Base-by-base conservation (phyloP, 2,888 invertebrate species). In the Syrista parreyssii region DNA sequence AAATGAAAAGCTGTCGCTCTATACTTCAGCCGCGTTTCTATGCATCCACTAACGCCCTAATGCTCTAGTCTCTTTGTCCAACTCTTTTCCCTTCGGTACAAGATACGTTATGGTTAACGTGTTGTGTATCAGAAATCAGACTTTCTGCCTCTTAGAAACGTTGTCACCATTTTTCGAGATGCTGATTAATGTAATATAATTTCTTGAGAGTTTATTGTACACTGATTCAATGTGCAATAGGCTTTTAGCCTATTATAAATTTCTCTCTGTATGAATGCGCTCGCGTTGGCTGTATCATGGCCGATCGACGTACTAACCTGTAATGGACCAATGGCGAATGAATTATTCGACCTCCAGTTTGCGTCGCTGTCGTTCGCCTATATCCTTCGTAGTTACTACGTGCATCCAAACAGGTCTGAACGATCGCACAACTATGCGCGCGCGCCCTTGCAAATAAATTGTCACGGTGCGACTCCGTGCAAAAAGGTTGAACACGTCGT, bases 401-500 rank as follows among this genome's bases (percentile, higher is more conserved):
- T 55, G 15, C 40, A 55, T 23, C 40, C 40, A 55, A 55, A 55
- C 40, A 55, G 40, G 23, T 55, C 40, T 23, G 40, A 4, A 23
- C 40, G 40, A 23, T 55, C 40, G 40, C 40, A 6, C 40, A 9
- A 23, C 40, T 15, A 40, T 6, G 40, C 40, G 40, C 35, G 35
- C 40, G 40, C 40, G 6, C 40, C 9, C 40, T 55, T 55, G 23
- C 40, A 55, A 55, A 55, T 55, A 55, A 55, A 55, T 55, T 55
- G 23, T 23, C 23, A 55, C 40, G 23, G 23, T 55, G 23, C 6
- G 23, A 55, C 40, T 55, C 40, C 23, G 40, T 55, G 40, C 78
- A 84, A 83, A 83, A 86, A 83, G 82, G 79, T 80, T 71, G 82
- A 86, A 86, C 86, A 85, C 79, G 84, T 84, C 82, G 83, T 86